A percentile compares a stretch with the other conserved stretches of the same genome.
Conservation (phyloP, 1,140 invertebrate species). For the Telenomus remus region DNA sequence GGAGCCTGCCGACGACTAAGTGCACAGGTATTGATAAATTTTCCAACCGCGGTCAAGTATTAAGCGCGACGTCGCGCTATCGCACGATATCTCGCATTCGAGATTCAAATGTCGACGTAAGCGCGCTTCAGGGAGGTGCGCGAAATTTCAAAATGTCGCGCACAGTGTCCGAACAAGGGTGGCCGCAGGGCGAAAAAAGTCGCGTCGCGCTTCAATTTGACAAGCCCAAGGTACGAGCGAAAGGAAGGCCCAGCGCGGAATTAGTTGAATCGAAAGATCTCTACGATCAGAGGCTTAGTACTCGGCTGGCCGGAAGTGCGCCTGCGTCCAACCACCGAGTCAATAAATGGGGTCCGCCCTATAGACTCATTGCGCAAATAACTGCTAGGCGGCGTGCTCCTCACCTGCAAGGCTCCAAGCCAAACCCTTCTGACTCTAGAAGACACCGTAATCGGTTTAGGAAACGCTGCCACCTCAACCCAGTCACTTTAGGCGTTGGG, state of each 20-base stretch:
- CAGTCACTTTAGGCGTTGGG: no score
- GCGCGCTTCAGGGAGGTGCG: slow-evolving; percentile 21
- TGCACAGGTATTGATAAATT: slow-evolving; percentile 74
- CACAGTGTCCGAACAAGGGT: not conserved
- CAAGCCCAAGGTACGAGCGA: slow-evolving; percentile 14
- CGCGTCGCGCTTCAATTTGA: not conserved
- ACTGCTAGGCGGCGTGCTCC: not conserved
- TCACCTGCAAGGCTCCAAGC: not conserved
- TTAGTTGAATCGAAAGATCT: slow-evolving; percentile 32
- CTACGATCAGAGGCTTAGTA: slow-evolving; percentile 39
- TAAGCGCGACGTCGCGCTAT: slow-evolving; percentile 55
- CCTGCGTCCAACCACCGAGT: slow-evolving; percentile 59
- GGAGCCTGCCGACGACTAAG: slow-evolving; percentile 64
- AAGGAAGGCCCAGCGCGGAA: slow-evolving; percentile 16
- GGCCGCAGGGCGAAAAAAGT: not conserved
- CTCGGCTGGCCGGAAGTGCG: slow-evolving; percentile 30
- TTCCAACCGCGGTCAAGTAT: slow-evolving; percentile 61
- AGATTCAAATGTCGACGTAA: slow-evolving; percentile 41
- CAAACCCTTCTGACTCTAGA: no score
- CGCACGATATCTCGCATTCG: slow-evolving; percentile 57
- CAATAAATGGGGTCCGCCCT: slow-evolving; percentile 66
- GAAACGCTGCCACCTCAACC: no score
- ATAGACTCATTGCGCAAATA: slow-evolving; percentile 63
- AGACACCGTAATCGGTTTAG: no score
- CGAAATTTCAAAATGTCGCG: slow-evolving; percentile 33